Evolutionary conservation across 2,113 vertebrate genomes (phyloP), one percentile per base, ranked within the genome.

Genomic region (Rhinolophus ferrumequinum): DNA sequence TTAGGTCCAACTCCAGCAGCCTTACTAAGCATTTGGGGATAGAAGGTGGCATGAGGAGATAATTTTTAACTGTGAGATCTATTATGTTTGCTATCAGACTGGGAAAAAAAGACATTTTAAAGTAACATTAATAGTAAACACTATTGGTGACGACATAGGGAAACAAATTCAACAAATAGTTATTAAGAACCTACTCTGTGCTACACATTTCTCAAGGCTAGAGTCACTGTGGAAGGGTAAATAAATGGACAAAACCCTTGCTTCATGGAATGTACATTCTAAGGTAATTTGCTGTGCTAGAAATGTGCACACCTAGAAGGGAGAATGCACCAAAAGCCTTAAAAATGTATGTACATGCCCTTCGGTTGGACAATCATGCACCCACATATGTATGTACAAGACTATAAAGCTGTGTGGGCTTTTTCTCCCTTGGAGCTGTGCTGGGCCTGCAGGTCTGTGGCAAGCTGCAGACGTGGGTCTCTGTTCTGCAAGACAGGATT

Each of bases 91-190:
- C 30, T 35, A 84, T 62, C 54, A 88, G 30, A 44, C 35, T 41
- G 47, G 47, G 21, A 38, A 87, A 75, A 60, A 13, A 80, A 50
- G 21, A 18, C 1, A 47, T 56, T 80, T 50, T 84, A 50, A 94
- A 95, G 30, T 26, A 38, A 50, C 30, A 87, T 19, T 73, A 95
- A 50, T n/a, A 87, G 24, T 73, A 95, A 93, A 70, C 50, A 70
- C 35, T 66, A 35, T 10, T 79, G 58, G 33, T 82, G 67, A 92
- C 41, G 10, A 16, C 72, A 80, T 5, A 21, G 35, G 56, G 52
- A 93, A 69, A 52, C 54, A 76, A 91, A 86, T 70, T 58, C 58
- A 81, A 88, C 9, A 76, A 60, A 28, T 41, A 21, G 66, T 79
- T 69, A 70, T 56, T 41, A 52, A 96, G 73, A 92, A 83, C 10